Conservation (phyloP, 2,888 invertebrate genomes). For the Ptychoptera albimana region DNA sequence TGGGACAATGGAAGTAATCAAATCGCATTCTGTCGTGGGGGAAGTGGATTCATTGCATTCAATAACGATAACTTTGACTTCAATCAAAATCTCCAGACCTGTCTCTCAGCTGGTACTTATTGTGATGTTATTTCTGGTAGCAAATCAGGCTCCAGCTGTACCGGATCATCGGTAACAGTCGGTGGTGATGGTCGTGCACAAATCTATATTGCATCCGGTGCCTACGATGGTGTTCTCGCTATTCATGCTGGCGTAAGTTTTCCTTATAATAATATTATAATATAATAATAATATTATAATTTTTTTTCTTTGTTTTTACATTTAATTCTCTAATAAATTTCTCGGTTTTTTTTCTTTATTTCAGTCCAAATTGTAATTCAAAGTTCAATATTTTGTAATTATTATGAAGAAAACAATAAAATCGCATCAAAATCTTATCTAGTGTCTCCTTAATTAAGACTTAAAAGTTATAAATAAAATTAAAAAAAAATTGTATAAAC, state of each 20-base stretch:
- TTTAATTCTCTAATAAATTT: too few relatives aligned
- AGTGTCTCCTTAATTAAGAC: too few relatives aligned
- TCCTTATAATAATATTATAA: too few relatives aligned
- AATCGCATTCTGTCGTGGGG: slow-evolving; percentile 62
- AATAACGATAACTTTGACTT: slow-evolving; percentile 46
- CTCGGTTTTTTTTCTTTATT: too few relatives aligned
- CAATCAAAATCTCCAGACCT: slow-evolving; percentile 32
- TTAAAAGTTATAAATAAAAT: too few relatives aligned
- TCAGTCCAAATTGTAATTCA: too few relatives aligned
- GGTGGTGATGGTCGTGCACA: slow-evolving; percentile 3
- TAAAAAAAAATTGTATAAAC: too few relatives aligned
- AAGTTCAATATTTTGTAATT: too few relatives aligned
- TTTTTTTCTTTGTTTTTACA: too few relatives aligned
- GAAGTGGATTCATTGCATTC: slow-evolving; percentile 51
- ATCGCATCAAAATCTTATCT: too few relatives aligned
- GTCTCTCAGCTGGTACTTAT: slow-evolving; percentile 44
- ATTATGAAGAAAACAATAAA: too few relatives aligned
- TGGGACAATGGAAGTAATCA: slow-evolving; percentile 62
- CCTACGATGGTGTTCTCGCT: slow-evolving; percentile 6
- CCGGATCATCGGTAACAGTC: slow-evolving; percentile 25
- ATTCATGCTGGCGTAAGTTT: slow-evolving; percentile 4
- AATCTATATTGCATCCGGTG: slow-evolving; percentile 1
- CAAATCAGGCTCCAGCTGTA: slow-evolving; percentile 29
- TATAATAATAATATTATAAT: too few relatives aligned
- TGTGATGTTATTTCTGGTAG: slow-evolving; percentile 51